These are phyloP conservation scores for Atherix ibis DNA, from an alignment of 2,888 invertebrate genomes.

Conservation along the genomic window DNA sequence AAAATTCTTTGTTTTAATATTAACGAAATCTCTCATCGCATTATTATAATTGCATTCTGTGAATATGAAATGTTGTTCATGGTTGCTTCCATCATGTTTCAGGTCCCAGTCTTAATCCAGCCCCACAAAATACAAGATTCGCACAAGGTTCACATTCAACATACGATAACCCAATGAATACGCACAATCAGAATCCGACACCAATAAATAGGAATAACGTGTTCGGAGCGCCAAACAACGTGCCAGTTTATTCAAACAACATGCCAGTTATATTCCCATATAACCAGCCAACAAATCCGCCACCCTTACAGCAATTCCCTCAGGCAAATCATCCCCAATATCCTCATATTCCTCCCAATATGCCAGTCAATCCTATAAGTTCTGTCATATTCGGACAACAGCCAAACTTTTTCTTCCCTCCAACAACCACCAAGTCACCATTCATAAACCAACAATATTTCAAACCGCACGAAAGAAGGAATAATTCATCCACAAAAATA, in stretches of 20 bases:
- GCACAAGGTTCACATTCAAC: conserved; percentile 25
- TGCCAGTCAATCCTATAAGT: conserved; percentile 24
- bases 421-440: conserved; percentile 29
- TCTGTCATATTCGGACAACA: conserved; percentile 31
- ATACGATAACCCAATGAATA: conserved; percentile 7
- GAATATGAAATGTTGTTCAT: too few species aligned
- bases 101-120: conserved; percentile 32
- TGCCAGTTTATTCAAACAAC: conserved; percentile 21
- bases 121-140: conserved; percentile 25
- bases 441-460: conserved; percentile 19
- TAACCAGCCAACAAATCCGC: conserved; percentile 27
- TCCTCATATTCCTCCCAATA: conserved; percentile 27
- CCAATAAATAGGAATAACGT: conserved; percentile 30
- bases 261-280: conserved; percentile 28
- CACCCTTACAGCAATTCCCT: conserved; percentile 31
- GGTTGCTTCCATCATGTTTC: too few species aligned
- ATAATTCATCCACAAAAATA: conserved; percentile 17
- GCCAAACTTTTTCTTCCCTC: conserved; percentile 23
- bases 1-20: too few species aligned
- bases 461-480: conserved; percentile 17
- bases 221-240: conserved; percentile 28
- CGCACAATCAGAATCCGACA: conserved; percentile 11
- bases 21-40: too few species aligned
- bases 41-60: too few species aligned
- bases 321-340: conserved; percentile 33